phyloP scores from a whole-genome alignment of 2,113 vertebrate species.

The Willisornis vidua region DNA sequence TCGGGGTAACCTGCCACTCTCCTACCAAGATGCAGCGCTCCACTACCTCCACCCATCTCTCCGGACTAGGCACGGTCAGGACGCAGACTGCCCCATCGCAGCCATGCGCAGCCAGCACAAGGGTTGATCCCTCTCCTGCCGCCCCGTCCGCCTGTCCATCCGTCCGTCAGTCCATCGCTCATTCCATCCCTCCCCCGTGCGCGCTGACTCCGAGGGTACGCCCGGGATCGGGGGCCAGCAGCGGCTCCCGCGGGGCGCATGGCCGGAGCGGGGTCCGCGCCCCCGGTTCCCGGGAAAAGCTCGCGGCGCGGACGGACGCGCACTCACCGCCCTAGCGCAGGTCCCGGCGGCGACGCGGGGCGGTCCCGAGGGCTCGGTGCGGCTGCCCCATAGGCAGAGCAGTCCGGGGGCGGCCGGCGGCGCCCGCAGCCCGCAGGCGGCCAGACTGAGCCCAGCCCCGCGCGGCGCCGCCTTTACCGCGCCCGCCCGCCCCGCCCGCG shows the following conservation, averaged over 20 bases:
- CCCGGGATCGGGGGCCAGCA: not conserved
- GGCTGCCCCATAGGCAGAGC: not conserved
- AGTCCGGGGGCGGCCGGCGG: no score
- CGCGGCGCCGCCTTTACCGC: not conserved
- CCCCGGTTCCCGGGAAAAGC: not conserved
- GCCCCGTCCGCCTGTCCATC: not conserved
- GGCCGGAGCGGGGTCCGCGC: not conserved
- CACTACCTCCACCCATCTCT: not conserved
- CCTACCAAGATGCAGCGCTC: not conserved
- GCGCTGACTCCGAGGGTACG: not conserved
- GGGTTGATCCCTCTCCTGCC: not conserved
- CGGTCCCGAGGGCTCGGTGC: not conserved
- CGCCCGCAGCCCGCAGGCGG: not conserved
- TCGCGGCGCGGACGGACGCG: not conserved
- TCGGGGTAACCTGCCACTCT: not conserved
- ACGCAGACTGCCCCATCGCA: not conserved
- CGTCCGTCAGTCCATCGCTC: rapidly evolving
- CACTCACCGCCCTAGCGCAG: slow-evolving; percentile 19
- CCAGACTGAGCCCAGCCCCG: not conserved
- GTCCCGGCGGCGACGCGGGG: not conserved
- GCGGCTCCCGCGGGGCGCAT: not conserved
- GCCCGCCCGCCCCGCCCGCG: not conserved
- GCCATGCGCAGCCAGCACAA: not conserved
- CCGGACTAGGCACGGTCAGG: not conserved
- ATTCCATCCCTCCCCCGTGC: not conserved